Base-by-base conservation (phyloP, 2,888 invertebrate species). In the Caenorhabditis panamensis region DNA sequence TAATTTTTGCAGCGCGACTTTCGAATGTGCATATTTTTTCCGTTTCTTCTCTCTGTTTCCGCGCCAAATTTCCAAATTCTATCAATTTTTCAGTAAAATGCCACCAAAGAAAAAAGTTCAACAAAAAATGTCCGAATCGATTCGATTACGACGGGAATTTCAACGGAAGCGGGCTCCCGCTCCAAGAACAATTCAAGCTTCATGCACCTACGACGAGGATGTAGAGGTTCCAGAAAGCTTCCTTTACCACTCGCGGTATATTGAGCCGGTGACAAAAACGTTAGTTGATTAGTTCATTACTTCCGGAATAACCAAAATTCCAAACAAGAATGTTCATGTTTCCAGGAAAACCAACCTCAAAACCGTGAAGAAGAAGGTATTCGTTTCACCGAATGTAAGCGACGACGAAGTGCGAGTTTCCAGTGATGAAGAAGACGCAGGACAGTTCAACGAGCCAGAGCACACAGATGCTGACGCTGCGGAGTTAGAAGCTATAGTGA, bases 51-150 rank as follows among this genome's bases (percentile, higher is more conserved):
- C n/a, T n/a, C n/a, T n/a, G n/a, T n/a, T n/a, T n/a, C n/a, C n/a
- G n/a, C n/a, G n/a, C n/a, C n/a, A n/a, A n/a, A n/a, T n/a, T n/a
- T n/a, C n/a, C 31, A 31, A 31, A 31, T 31, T 31, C 31, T 6
- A 31, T n/a, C n/a, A 9, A 31, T 56, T 56, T 59, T 59, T 59
- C 41, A 41, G 41, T 18, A 63, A 31, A 61, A 76, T 76, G 67
- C 75, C 66, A n/a, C 75, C 67, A n/a, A 76, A 75, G 28, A 64
- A 66, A 22, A 36, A 36, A 53, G 53, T 11, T 6, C 8, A 11
- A 49, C 5, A 49, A 20, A 2, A 6, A 22, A 6, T 20, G 28
- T 9, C 13, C 1, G 28, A 54, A 26, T 26, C 9, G 5, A 9
- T 11, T 53, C 53, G n/a, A 59, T 5, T 16, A 20, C 41, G 59